A percentile compares a stretch with the other conserved stretches of the same genome.
Conservation (phyloP, 1,140 invertebrate genomes). For the Procambarus virginalis region DNA sequence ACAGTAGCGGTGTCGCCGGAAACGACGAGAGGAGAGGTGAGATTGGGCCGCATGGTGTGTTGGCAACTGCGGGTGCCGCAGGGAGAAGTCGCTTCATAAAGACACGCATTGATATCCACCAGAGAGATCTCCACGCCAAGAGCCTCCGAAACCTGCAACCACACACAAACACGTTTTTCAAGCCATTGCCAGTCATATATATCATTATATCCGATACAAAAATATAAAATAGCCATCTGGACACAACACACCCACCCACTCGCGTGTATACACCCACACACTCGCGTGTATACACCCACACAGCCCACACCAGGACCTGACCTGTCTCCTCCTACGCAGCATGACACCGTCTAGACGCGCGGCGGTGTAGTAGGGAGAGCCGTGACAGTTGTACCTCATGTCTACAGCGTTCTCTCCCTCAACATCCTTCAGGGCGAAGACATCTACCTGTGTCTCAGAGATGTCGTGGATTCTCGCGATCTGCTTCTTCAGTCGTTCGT, state of each 20-base stretch:
- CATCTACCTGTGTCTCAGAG: slow-evolving; percentile 91
- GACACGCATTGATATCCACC: slow-evolving; percentile 97
- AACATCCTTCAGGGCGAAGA: slow-evolving; percentile 89
- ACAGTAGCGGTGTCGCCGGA: slow-evolving; percentile 96
- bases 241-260: too few relatives aligned
- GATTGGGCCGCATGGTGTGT: slow-evolving; percentile 53
- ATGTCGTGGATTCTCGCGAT: slow-evolving; percentile 60
- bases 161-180: neutral
- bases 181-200: too few relatives aligned
- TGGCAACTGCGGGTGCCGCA: slow-evolving; percentile 60
- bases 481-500: slow-evolving; percentile 55
- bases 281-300: too few relatives aligned
- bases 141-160: slow-evolving; percentile 86
- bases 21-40: slow-evolving; percentile 88
- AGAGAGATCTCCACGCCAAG: slow-evolving; percentile 96
- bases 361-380: slow-evolving; percentile 95
- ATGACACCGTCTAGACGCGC: slow-evolving; percentile 95
- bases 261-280: too few relatives aligned
- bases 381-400: slow-evolving; percentile 94
- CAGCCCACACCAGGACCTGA: neutral
- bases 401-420: slow-evolving; percentile 79
- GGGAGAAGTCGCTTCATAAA: slow-evolving; percentile 88
- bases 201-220: too few relatives aligned
- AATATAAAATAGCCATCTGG: too few relatives aligned
- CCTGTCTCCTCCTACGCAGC: slow-evolving; percentile 86